phyloP scores from a whole-genome alignment of 2,888 invertebrate genomes.

The Bellardia bayeri region DNA sequence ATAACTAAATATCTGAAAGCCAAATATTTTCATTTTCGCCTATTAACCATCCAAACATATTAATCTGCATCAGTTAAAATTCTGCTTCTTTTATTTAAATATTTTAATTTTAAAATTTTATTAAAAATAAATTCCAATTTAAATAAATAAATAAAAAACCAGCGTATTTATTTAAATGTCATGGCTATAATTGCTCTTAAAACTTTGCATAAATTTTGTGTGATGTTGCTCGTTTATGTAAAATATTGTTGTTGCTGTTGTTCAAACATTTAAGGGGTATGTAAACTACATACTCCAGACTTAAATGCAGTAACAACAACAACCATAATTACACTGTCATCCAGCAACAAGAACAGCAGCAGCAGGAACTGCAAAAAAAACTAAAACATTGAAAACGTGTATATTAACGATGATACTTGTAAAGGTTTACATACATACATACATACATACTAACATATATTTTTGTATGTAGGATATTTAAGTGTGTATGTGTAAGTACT shows the following conservation, averaged over 20 bases:
- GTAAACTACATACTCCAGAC: constrained; percentile 69
- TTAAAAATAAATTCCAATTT: background rate
- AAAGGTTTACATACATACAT: constrained; percentile 35
- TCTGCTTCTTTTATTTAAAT: background rate
- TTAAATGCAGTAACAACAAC: constrained; percentile 57
- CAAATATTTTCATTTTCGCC: background rate
- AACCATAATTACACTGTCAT: constrained; percentile 70
- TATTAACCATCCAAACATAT: background rate
- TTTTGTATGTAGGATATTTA: constrained; percentile 14
- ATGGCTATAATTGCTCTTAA: constrained; percentile 50
- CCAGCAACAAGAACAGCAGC: constrained; percentile 62
- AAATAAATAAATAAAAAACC: constrained; percentile 4
- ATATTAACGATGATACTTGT: constrained; percentile 62
- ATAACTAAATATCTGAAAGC: too few species aligned
- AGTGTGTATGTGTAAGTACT: constrained; percentile 12
- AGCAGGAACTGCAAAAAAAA: constrained; percentile 22
- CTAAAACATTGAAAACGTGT: constrained; percentile 51
- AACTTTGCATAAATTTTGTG: constrained; percentile 50
- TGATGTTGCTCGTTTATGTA: constrained; percentile 48
- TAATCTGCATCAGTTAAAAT: background rate
- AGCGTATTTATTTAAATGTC: constrained; percentile 31
- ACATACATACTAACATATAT: constrained; percentile 13
- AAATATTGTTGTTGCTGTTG: constrained; percentile 41
- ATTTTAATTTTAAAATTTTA: constrained; percentile 32
- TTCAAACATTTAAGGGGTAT: constrained; percentile 69